Evolutionary conservation across 1,140 invertebrate genomes (phyloP).

Genomic region (Drosophila subobscura): DNA sequence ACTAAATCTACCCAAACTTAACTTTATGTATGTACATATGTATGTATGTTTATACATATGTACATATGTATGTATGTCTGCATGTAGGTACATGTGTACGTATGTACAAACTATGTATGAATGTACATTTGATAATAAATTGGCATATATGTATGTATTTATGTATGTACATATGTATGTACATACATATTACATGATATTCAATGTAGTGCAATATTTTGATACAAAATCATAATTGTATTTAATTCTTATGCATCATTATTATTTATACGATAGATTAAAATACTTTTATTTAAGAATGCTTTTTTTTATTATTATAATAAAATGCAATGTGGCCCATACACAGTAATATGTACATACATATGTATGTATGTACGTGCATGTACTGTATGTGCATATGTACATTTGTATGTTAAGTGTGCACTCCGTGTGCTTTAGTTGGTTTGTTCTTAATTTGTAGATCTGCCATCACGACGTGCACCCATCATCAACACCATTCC

Average conservation of each 20-base stretch:
- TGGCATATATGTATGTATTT: no score
- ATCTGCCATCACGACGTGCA: conserved; percentile 17
- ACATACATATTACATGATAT: conserved; percentile 52
- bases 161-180: background rate
- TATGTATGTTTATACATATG: no score
- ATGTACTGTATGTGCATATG: conserved; percentile 23
- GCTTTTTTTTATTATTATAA: conserved; percentile 20
- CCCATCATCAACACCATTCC: conserved; percentile 12
- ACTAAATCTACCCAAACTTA: conserved; percentile 21
- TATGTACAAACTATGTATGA: background rate
- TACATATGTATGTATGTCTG: conserved; percentile 3
- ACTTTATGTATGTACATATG: conserved; percentile 5
- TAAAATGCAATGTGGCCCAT: no score
- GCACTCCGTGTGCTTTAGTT: conserved; percentile 58
- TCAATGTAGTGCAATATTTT: conserved; percentile 74
- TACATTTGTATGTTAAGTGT: background rate
- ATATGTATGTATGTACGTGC: conserved; percentile 14
- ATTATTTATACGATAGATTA: conserved; percentile 8
- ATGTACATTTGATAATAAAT: background rate
- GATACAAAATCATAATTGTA: conserved; percentile 40
- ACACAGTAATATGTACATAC: background rate
- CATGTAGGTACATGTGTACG: background rate
- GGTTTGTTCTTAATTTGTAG: conserved; percentile 61
- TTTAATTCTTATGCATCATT: conserved; percentile 19
- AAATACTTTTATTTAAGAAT: conserved; percentile 10